These are phyloP conservation scores for Astyanax mexicanus DNA, from an alignment of 2,797 vertebrate genomes.

Conservation along the genomic window DNA sequence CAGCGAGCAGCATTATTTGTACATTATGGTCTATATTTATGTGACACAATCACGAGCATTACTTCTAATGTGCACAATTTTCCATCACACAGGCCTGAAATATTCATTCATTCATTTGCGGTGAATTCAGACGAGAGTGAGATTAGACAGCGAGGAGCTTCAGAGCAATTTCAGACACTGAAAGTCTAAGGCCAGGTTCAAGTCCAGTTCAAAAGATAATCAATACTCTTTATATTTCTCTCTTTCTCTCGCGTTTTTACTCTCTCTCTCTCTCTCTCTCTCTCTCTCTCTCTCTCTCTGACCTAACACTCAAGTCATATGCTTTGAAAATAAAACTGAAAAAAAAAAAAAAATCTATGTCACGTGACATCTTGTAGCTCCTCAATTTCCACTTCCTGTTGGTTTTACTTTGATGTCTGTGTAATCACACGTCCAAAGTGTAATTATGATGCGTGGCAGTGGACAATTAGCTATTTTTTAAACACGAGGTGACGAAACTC, in stretches of 20 bases:
- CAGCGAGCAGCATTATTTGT: background rate
- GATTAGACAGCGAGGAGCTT: constrained; percentile 7
- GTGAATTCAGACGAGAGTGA: background rate
- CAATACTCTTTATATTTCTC: constrained; percentile 1
- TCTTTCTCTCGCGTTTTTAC: no score
- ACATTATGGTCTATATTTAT: no score
- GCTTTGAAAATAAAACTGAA: no score
- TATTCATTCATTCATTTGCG: background rate
- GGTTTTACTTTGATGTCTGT: no score
- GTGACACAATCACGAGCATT: constrained; percentile 15
- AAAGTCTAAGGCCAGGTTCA: constrained; percentile 18
- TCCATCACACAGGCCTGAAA: background rate
- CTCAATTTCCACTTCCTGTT: no score
- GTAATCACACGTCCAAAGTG: no score
- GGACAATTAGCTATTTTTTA: no score
- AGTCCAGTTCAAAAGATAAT: constrained; percentile 32
- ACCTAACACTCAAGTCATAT: background rate
- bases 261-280: background rate
- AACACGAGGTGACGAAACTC: no score
- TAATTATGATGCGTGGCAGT: no score
- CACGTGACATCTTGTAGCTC: no score
- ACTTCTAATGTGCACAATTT: background rate
- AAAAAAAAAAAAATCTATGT: no score
- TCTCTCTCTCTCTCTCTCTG: background rate
- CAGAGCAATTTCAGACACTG: constrained; percentile 6